Percentiles rank a stretch among this genome's conserved stretches.
These are phyloP conservation scores for Herpetotheres cachinnans DNA, from an alignment of 2,113 vertebrate genomes.

Conservation along the genomic window DNA sequence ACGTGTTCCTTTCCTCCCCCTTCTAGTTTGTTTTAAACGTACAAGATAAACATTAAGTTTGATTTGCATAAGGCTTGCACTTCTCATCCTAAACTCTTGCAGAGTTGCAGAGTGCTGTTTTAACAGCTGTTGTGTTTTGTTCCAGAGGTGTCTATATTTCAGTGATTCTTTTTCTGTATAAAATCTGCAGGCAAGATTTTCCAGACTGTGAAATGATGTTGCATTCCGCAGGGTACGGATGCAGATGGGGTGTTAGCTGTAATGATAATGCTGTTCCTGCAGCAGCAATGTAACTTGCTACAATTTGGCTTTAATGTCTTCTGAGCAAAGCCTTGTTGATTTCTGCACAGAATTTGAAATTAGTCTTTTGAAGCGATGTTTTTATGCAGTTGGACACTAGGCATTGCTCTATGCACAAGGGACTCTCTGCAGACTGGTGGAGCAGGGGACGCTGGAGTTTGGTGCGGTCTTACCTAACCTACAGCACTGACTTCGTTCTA, in stretches of 20 bases:
- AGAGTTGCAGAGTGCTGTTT: not conserved
- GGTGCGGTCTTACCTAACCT: not conserved
- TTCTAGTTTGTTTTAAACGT: not conserved
- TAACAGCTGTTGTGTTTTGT: not conserved
- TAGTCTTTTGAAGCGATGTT: not conserved
- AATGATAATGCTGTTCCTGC: not conserved
- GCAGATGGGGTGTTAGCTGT: not conserved
- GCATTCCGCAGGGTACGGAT: no score
- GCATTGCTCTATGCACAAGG: not conserved
- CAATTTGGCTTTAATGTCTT: not conserved
- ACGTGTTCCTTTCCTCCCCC: not conserved
- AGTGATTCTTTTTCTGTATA: not conserved
- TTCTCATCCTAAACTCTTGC: not conserved
- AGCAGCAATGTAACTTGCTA: not conserved
- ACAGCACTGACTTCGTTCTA: not conserved
- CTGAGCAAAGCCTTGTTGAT: not conserved
- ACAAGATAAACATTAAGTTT: not conserved
- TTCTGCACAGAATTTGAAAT: not conserved
- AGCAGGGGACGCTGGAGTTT: accelerated
- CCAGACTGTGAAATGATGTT: not conserved
- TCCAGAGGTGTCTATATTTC: not conserved
- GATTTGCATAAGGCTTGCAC: not conserved
- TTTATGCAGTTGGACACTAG: not conserved
- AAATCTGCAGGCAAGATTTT: not conserved
- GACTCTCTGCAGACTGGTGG: not conserved